Percentiles rank a stretch among this genome's conserved stretches.
These are phyloP conservation scores for Amphiprion clarkii DNA, from an alignment of 2,797 vertebrate species.

Conservation along the genomic window DNA sequence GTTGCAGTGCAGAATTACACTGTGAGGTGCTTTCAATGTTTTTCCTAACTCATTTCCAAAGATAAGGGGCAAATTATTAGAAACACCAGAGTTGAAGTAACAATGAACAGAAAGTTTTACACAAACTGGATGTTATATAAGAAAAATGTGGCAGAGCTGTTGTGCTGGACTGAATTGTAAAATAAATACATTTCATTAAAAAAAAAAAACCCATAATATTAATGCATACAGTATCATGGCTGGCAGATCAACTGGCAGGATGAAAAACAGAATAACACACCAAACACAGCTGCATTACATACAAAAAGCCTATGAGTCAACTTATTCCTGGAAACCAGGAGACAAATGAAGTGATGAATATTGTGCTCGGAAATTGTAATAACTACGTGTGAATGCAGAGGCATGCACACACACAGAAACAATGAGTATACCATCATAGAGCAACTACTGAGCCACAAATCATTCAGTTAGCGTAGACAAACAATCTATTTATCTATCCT, in stretches of 20 bases:
- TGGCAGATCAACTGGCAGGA: background rate
- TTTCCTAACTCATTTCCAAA: background rate
- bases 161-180: background rate
- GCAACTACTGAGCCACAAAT: slow-evolving; percentile 62
- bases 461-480: slow-evolving; percentile 65
- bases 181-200: background rate
- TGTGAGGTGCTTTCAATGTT: background rate
- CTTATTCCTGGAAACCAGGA: slow-evolving; percentile 14
- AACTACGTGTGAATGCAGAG: slow-evolving; percentile 28
- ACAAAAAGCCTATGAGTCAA: slow-evolving; percentile 27
- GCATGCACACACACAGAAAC: slow-evolving; percentile 9
- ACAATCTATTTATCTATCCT: slow-evolving; percentile 75
- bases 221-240: background rate
- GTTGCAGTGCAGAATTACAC: background rate
- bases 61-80: background rate
- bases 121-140: no score
- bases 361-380: slow-evolving; percentile 40
- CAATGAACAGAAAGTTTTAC: background rate
- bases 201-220: background rate
- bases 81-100: background rate
- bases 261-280: slow-evolving; percentile 21
- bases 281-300: slow-evolving; percentile 1
- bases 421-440: slow-evolving; percentile 46
- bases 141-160: background rate
- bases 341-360: slow-evolving; percentile 50